A percentile compares a stretch with the other conserved stretches of the same genome.
These are phyloP conservation scores for Formica exsecta DNA, from an alignment of 1,140 invertebrate species.

Conservation along the genomic window DNA sequence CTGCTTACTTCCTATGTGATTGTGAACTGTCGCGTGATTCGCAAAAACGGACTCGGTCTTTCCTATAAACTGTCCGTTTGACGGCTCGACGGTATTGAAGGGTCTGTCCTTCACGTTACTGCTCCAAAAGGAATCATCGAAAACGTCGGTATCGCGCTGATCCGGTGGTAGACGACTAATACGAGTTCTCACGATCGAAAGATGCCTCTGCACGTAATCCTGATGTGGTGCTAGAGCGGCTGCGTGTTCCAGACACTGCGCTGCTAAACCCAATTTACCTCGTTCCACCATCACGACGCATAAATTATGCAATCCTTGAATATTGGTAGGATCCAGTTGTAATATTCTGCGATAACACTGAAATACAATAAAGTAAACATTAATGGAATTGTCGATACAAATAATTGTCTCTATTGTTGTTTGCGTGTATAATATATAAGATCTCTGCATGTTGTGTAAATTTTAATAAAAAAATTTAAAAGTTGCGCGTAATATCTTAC, in stretches of 20 bases:
- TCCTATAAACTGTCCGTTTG: slow-evolving; percentile 75
- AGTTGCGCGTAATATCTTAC: slow-evolving; percentile 87
- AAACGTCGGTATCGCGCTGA: slow-evolving; percentile 81
- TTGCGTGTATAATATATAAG: not conserved
- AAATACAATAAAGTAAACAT: slow-evolving; percentile 74
- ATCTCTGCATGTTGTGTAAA: not conserved
- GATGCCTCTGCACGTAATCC: slow-evolving; percentile 95
- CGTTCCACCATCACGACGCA: slow-evolving; percentile 98
- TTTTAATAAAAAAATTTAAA: slow-evolving; percentile 11
- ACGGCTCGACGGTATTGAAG: slow-evolving; percentile 55
- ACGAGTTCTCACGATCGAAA: slow-evolving; percentile 94
- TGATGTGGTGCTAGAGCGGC: slow-evolving; percentile 94
- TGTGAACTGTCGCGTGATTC: slow-evolving; percentile 79
- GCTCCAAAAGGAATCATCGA: slow-evolving; percentile 82
- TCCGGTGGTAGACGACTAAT: slow-evolving; percentile 84
- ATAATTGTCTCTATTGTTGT: not conserved
- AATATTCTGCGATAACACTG: slow-evolving; percentile 97
- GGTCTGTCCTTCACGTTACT: slow-evolving; percentile 55
- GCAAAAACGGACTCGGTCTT: slow-evolving; percentile 80
- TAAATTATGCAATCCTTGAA: slow-evolving; percentile 97
- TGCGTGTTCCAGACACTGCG: slow-evolving; percentile 93
- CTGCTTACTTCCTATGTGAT: slow-evolving; percentile 77
- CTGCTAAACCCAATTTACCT: slow-evolving; percentile 93
- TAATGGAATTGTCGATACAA: not conserved
- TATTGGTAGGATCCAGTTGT: slow-evolving; percentile 95